Percentiles rank a stretch among this genome's conserved stretches.
These are phyloP conservation scores for Habrosyne pyritoides DNA, from an alignment of 2,888 invertebrate genomes.

Conservation along the genomic window DNA sequence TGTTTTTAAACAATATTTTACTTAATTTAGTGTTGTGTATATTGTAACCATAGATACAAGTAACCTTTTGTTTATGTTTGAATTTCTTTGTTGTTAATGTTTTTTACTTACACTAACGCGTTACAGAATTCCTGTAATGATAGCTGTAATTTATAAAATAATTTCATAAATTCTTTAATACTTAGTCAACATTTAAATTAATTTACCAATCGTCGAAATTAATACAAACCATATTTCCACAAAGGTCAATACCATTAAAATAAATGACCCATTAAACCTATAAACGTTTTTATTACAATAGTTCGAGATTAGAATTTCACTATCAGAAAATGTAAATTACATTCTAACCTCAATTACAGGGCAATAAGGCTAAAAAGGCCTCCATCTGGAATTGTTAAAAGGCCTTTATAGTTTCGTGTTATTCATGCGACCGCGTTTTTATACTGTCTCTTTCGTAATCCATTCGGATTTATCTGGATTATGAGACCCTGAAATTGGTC, in stretches of 20 bases:
- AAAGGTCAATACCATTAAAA: neutral
- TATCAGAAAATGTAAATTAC: slow-evolving; percentile 7
- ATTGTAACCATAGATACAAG: too few relatives aligned
- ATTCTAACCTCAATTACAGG: slow-evolving; percentile 3
- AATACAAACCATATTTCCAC: neutral
- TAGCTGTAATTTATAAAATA: too few relatives aligned
- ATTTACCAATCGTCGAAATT: neutral
- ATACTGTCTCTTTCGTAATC: neutral
- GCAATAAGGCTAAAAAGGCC: neutral
- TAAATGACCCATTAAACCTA: neutral
- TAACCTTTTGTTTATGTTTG: too few relatives aligned
- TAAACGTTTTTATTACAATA: slow-evolving; percentile 3
- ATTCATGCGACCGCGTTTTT: slow-evolving; percentile 7
- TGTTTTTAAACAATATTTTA: too few relatives aligned
- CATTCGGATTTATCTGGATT: neutral
- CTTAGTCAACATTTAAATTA: neutral
- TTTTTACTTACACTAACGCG: too few relatives aligned
- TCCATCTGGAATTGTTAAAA: neutral
- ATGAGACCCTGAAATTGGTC: neutral
- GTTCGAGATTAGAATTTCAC: neutral
- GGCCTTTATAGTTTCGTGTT: neutral
- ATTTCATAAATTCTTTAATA: too few relatives aligned
- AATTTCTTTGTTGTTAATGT: too few relatives aligned
- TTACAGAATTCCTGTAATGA: too few relatives aligned
- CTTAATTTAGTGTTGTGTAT: too few relatives aligned